phyloP scores from a whole-genome alignment of 2,888 invertebrate species.

The Leptarthrus brevirostris region DNA sequence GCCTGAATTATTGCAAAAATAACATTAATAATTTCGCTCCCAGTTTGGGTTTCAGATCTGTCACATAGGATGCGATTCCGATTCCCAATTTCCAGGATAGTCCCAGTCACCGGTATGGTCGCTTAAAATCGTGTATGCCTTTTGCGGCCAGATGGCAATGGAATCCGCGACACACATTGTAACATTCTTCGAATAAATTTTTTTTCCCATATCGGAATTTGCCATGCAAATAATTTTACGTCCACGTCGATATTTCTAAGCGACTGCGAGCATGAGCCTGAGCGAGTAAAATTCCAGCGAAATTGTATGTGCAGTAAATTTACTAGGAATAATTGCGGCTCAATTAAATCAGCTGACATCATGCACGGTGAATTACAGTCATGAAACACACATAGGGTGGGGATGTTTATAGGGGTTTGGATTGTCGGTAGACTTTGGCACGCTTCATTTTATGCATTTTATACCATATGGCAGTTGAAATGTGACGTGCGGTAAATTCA shows the following conservation, averaged over 20 bases:
- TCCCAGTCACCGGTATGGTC: not conserved
- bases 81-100: not conserved
- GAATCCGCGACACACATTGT: not conserved
- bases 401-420: too few species aligned
- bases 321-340: constrained; percentile 17
- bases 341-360: constrained; percentile 28
- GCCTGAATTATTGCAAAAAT: constrained; percentile 29
- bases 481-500: too few species aligned
- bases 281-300: not conserved
- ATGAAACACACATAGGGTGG: too few species aligned
- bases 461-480: too few species aligned
- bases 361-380: too few species aligned
- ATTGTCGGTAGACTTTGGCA: too few species aligned
- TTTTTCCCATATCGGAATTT: not conserved
- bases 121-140: not conserved
- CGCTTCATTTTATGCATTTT: too few species aligned
- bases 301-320: constrained; percentile 18
- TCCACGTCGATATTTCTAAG: not conserved
- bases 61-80: too few species aligned
- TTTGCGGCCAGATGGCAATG: too few species aligned
- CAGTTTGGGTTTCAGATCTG: not conserved
- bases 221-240: not conserved
- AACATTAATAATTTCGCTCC: constrained; percentile 24
- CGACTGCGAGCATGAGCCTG: not conserved
- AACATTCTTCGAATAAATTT: constrained; percentile 20